These are phyloP conservation scores for Ornithoptera alexandrae DNA, from an alignment of 2,888 invertebrate species.

Conservation along the genomic window DNA sequence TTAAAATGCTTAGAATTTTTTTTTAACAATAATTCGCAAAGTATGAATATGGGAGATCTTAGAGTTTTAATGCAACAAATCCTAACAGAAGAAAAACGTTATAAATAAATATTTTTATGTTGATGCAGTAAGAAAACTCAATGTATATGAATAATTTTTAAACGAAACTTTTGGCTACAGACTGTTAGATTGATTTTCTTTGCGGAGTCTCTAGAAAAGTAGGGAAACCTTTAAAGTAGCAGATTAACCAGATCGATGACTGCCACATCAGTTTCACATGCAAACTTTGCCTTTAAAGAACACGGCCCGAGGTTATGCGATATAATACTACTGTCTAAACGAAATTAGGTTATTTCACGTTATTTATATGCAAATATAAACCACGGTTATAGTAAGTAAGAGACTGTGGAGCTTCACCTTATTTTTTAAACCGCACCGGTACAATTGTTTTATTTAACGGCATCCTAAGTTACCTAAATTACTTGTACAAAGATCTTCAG, in stretches of 20 bases:
- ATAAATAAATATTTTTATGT: no score
- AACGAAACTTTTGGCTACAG: background rate
- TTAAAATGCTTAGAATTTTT: no score
- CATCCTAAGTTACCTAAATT: no score
- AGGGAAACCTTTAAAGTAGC: slow-evolving; percentile 39
- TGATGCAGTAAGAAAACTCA: no score
- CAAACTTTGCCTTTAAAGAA: slow-evolving; percentile 29
- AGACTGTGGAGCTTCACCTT: background rate
- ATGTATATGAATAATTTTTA: no score
- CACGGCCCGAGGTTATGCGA: slow-evolving; percentile 1
- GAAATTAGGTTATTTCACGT: background rate
- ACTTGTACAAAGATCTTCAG: no score
- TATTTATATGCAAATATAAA: background rate
- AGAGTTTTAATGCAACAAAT: no score
- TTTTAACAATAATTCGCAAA: no score
- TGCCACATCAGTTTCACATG: slow-evolving; percentile 34
- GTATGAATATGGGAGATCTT: no score
- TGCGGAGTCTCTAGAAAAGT: slow-evolving; percentile 26
- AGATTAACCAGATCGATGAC: slow-evolving; percentile 42
- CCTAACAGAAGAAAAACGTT: no score
- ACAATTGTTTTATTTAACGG: no score
- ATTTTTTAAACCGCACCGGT: background rate
- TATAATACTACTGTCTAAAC: background rate
- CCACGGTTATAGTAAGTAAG: background rate
- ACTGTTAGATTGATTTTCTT: slow-evolving; percentile 37